Conservation (phyloP, 2,797 vertebrate genomes). For the Neostethus bicornis region DNA sequence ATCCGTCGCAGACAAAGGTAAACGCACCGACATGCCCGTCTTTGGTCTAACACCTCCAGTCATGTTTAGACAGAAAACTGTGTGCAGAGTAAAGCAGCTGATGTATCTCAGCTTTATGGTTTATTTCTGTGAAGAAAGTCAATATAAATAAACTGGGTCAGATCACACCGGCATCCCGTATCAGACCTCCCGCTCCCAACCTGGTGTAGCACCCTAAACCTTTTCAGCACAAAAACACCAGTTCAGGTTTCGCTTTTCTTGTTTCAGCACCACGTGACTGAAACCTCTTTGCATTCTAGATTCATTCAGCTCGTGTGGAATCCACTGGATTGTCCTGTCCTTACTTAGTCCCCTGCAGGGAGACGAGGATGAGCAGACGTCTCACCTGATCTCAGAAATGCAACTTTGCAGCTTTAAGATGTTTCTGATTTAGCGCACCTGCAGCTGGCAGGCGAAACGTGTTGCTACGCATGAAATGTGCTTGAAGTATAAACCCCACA, state of each 20-base stretch:
- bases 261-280: not conserved
- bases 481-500: constrained; percentile 41
- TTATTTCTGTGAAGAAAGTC: not conserved
- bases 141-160: not conserved
- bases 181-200: too few species aligned
- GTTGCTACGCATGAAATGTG: constrained; percentile 41
- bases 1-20: constrained; percentile 95
- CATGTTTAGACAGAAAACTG: too few species aligned
- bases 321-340: constrained; percentile 14
- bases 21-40: not conserved
- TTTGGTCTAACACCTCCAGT: not conserved
- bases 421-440: not conserved
- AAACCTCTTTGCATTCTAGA: constrained; percentile 2
- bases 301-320: constrained; percentile 36
- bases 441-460: constrained; percentile 26
- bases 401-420: constrained; percentile 24
- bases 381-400: not conserved
- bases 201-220: not conserved
- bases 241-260: constrained; percentile 10
- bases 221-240: not conserved
- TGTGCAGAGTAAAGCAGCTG: too few species aligned
- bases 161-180: not conserved
- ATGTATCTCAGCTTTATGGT: not conserved
- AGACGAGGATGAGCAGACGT: not conserved
- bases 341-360: constrained; percentile 13